A percentile compares a stretch with the other conserved stretches of the same genome.
phyloP scores from a whole-genome alignment of 2,888 invertebrate genomes.

The Athripsodes cinereus region DNA sequence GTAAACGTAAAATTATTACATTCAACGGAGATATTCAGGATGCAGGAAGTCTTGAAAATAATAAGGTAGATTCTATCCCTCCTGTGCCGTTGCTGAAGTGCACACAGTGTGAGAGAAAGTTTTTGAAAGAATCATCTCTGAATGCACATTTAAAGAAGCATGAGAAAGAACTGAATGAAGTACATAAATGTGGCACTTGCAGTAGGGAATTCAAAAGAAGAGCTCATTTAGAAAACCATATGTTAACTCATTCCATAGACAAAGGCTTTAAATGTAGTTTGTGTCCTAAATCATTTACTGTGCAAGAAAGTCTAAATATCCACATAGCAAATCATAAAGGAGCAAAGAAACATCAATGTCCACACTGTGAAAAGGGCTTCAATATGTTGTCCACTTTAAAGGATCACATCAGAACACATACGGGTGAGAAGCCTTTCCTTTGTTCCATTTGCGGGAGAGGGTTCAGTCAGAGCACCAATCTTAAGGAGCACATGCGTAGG shows the following conservation, averaged over 20 bases:
- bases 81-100: slow-evolving; percentile 33
- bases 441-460: slow-evolving; percentile 53
- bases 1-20: background rate
- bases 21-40: background rate
- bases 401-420: slow-evolving; percentile 52
- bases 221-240: slow-evolving; percentile 50
- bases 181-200: slow-evolving; percentile 38
- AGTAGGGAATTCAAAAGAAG: slow-evolving; percentile 52
- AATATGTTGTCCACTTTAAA: slow-evolving; percentile 52
- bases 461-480: slow-evolving; percentile 55
- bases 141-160: slow-evolving; percentile 37
- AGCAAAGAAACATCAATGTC: slow-evolving; percentile 48
- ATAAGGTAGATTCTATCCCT: slow-evolving; percentile 1
- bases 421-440: slow-evolving; percentile 54
- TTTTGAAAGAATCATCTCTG: slow-evolving; percentile 37
- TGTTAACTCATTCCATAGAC: slow-evolving; percentile 42
- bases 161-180: slow-evolving; percentile 33
- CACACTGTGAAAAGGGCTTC: slow-evolving; percentile 40
- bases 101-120: slow-evolving; percentile 39
- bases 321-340: slow-evolving; percentile 46
- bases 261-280: slow-evolving; percentile 43
- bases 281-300: slow-evolving; percentile 41
- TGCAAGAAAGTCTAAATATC: slow-evolving; percentile 39
- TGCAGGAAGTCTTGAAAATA: background rate
- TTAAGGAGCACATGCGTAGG: slow-evolving; percentile 52